Base-by-base conservation (phyloP, 30 jellyfish, hydroid and myxozoan species). In the Hydractinia symbiolongicarpus region DNA sequence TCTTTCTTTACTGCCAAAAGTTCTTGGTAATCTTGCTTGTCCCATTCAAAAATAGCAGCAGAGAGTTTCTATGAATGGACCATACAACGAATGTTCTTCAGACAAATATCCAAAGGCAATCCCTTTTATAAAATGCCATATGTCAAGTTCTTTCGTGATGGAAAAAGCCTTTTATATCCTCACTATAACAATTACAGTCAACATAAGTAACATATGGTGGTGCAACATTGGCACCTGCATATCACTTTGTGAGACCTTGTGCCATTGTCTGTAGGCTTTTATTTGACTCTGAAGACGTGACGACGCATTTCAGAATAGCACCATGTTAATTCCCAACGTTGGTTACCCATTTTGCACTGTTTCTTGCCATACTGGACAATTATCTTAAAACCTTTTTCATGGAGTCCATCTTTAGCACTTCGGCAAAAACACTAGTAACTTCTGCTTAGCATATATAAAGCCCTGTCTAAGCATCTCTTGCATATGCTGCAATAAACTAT, bases 261-360 rank as follows among this genome's bases (percentile, higher is more conserved):
- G 88, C 88, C 85, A 64, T 80, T 7, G 85, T 49, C 66, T 62
- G 67, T 19, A 80, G 30, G 5, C 78, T 60, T 9, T 53, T 52
- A 14, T 21, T 60, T n/a, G 86, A 16, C 49, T 58, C 71, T 11
- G 84, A 80, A n/a, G 71, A 20, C 44, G 60, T 67, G 55, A 80
- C 50, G 5, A 78, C 83, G 40, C 86, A 20, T 52, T 80, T 77
- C 53, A 75, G 49, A 7, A 86, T 61, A 74, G 57, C 79, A 5
- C 95, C 95, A 11, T 54, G 70, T 76, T 86, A 90, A 80, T 86
- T 86, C 72, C 95, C 95, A 57, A 86, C 86, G 60, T 86, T 86
- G 73, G 89, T 78, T 1, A 54, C 66, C 84, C 83, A 86, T 8
- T 51, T 55, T 10, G 95, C 86, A 4, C 82, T 64, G 82, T 50